Evolutionary conservation across 1,140 invertebrate species (phyloP).

Genomic region (Mercenaria mercenaria): DNA sequence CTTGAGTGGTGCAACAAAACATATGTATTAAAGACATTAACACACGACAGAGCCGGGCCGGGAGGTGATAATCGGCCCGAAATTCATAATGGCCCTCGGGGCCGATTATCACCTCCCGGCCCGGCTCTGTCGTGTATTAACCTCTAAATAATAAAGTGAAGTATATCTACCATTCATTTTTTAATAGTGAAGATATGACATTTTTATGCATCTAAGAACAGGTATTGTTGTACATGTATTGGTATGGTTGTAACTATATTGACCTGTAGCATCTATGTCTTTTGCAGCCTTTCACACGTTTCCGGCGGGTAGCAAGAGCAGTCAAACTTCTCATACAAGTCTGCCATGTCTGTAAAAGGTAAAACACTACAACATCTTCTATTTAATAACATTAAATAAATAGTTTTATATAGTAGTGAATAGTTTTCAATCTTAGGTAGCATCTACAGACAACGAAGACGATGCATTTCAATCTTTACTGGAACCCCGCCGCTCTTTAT

Average conservation of each 20-base stretch:
- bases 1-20: no score
- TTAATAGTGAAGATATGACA: no score
- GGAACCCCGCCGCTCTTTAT: neutral
- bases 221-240: neutral
- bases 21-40: no score
- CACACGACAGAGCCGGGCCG: no score
- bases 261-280: neutral
- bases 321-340: constrained; percentile 75
- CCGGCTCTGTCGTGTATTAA: neutral
- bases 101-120: no score
- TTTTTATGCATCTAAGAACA: neutral
- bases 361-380: constrained; percentile 26
- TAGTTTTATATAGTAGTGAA: no score
- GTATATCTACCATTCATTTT: no score
- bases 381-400: no score
- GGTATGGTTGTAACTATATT: neutral
- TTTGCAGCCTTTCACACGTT: constrained; percentile 69
- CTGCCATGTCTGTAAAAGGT: constrained; percentile 75
- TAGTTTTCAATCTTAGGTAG: no score
- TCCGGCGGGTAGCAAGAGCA: constrained; percentile 70
- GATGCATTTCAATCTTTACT: neutral
- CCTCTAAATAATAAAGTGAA: neutral
- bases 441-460: neutral
- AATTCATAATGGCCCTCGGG: no score
- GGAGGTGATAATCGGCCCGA: no score